Evolutionary conservation across 2,797 vertebrate genomes (phyloP).

Genomic region (Neopelma chrysocephalum): DNA sequence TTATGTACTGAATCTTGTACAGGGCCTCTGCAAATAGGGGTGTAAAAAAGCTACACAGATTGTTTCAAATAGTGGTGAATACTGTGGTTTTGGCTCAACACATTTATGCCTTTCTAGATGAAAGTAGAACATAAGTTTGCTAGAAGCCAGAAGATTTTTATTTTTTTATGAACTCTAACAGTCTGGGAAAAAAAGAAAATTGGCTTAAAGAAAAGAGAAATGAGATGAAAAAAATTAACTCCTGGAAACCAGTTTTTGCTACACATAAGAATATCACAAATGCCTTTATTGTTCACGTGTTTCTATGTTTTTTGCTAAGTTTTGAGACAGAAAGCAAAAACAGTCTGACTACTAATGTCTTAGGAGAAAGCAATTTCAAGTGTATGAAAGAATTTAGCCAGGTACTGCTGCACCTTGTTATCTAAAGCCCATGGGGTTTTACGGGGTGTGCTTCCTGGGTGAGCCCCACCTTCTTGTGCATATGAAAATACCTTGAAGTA

Average conservation of each 20-base stretch:
- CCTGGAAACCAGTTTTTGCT: not conserved
- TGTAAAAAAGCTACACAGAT: not conserved
- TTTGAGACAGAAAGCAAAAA: not conserved
- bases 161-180: not conserved
- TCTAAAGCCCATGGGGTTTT: not conserved
- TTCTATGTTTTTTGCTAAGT: not conserved
- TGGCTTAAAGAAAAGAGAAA: slow-evolving; percentile 8
- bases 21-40: not conserved
- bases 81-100: not conserved
- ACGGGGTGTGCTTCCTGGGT: not conserved
- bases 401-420: not conserved
- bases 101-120: slow-evolving; percentile 36
- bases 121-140: slow-evolving; percentile 38
- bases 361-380: not conserved
- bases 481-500: not conserved
- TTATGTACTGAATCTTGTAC: not conserved
- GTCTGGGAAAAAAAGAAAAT: not conserved
- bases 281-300: not conserved
- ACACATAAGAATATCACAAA: not conserved
- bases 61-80: not conserved
- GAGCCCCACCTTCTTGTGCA: not conserved
- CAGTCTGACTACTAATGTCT: not conserved
- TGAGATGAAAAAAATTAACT: not conserved
- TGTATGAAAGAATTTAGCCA: not conserved
- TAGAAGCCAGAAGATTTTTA: slow-evolving; percentile 20